Evolutionary conservation across 2,797 vertebrate species (phyloP).

Genomic region (Acanthopagrus latus): DNA sequence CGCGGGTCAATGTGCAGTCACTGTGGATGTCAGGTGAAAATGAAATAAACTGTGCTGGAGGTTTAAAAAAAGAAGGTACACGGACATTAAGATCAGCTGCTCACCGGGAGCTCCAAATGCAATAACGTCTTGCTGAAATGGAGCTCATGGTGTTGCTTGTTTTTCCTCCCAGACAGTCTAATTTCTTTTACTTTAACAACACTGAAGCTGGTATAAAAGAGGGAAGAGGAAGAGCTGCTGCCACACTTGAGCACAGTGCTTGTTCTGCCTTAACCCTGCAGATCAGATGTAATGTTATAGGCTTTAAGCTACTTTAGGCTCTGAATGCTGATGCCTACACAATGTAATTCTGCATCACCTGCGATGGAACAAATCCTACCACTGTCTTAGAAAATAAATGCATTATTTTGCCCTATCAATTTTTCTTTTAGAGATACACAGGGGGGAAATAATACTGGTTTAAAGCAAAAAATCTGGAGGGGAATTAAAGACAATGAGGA

Average conservation of each 20-base stretch:
- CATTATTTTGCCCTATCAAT: conserved; percentile 11
- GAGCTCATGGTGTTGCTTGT: conserved; percentile 28
- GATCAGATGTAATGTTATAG: conserved; percentile 72
- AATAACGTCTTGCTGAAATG: conserved; percentile 35
- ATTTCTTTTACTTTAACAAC: conserved; percentile 60
- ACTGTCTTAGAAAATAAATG: conserved; percentile 20
- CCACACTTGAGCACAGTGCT: conserved; percentile 57
- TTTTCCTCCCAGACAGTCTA: conserved; percentile 31
- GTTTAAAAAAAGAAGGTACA: neutral
- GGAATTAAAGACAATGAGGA: conserved; percentile 25
- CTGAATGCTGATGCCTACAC: conserved; percentile 66
- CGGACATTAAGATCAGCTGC: conserved; percentile 6
- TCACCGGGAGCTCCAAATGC: conserved; percentile 30
- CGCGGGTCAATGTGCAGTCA: conserved; percentile 28
- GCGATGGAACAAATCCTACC: conserved; percentile 20
- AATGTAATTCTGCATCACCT: conserved; percentile 49
- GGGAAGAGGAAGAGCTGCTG: conserved; percentile 31
- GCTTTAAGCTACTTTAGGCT: conserved; percentile 70
- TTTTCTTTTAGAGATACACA: conserved; percentile 11
- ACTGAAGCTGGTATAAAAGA: conserved; percentile 28
- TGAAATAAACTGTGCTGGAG: conserved; percentile 5
- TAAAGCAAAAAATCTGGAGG: conserved; percentile 13
- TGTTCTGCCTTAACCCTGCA: conserved; percentile 72
- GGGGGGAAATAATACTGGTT: neutral
- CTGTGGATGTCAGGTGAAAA: conserved; percentile 13